A percentile compares a stretch with the other conserved stretches of the same genome.
These are phyloP conservation scores for Cataglyphis hispanica DNA, from an alignment of 1,140 invertebrate genomes.

Conservation along the genomic window DNA sequence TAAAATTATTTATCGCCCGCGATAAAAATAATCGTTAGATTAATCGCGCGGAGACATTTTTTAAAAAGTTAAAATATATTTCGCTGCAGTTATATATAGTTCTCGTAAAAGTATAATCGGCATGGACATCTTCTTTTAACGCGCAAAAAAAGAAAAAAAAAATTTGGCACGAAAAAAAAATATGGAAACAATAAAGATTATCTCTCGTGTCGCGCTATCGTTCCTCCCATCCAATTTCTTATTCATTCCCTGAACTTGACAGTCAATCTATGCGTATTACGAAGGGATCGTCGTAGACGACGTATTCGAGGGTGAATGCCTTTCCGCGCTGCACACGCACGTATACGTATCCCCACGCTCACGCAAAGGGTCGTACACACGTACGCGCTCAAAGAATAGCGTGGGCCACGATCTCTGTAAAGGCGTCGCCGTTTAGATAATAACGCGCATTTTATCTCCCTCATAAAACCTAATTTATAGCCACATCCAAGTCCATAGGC, in stretches of 20 bases:
- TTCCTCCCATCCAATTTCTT: slow-evolving; percentile 72
- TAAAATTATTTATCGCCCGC: neutral
- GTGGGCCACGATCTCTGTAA: slow-evolving; percentile 83
- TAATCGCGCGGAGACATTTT: neutral
- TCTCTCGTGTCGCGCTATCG: slow-evolving; percentile 47
- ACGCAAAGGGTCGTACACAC: slow-evolving; percentile 35
- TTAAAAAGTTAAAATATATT: neutral
- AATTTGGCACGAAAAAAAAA: slow-evolving; percentile 17
- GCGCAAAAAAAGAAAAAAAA: neutral
- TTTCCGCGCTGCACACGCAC: slow-evolving; percentile 46
- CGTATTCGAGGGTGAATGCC: slow-evolving; percentile 71
- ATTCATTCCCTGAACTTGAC: slow-evolving; percentile 76
- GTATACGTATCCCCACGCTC: neutral
- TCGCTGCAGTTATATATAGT: neutral
- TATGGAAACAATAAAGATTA: slow-evolving; percentile 65
- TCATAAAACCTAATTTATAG: slow-evolving; percentile 87
- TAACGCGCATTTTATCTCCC: slow-evolving; percentile 87
- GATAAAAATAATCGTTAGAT: slow-evolving; percentile 8
- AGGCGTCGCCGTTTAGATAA: slow-evolving; percentile 86
- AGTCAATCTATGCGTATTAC: slow-evolving; percentile 75
- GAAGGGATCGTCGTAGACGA: slow-evolving; percentile 68
- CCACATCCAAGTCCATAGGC: slow-evolving; percentile 82
- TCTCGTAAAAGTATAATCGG: neutral
- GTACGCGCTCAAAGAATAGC: slow-evolving; percentile 77
- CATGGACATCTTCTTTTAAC: neutral